Evolutionary conservation across 2,113 vertebrate species (phyloP).

Genomic region (Salvelinus namaycush): DNA sequence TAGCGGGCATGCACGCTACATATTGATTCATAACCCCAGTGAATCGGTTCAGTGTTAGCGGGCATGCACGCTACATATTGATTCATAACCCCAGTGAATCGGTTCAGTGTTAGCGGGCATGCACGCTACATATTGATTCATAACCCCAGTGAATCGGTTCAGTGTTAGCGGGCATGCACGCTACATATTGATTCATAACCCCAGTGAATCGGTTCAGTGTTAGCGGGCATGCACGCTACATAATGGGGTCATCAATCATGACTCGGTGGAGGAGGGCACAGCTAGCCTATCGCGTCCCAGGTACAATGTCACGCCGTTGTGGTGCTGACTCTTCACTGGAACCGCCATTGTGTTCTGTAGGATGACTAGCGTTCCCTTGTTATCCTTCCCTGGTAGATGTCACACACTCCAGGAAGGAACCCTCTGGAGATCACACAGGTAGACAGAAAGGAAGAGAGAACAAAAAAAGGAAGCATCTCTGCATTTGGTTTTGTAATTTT

Average conservation of each 20-base stretch:
- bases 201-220: not conserved
- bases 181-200: too few species aligned
- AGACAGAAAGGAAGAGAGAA: not conserved
- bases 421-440: slow-evolving; percentile 1
- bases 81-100: too few species aligned
- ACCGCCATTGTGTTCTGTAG: slow-evolving; percentile 18
- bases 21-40: not conserved
- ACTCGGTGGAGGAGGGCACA: slow-evolving; percentile 8
- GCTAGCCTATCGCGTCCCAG: slow-evolving; percentile 6
- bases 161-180: slow-evolving; percentile 17
- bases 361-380: slow-evolving; percentile 17
- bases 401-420: slow-evolving; percentile 4
- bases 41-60: slow-evolving; percentile 18
- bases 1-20: not conserved
- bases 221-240: slow-evolving; percentile 16
- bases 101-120: too few species aligned
- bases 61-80: slow-evolving; percentile 20
- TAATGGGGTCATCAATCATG: slow-evolving; percentile 41
- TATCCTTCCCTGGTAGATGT: slow-evolving; percentile 14
- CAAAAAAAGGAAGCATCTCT: not conserved
- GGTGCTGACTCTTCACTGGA: slow-evolving; percentile 17
- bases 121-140: not conserved
- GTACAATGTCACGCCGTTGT: slow-evolving; percentile 29
- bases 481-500: too few species aligned
- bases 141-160: slow-evolving; percentile 8